Conservation (phyloP, 2,888 invertebrate species). For the Shargacucullia verbasci region DNA sequence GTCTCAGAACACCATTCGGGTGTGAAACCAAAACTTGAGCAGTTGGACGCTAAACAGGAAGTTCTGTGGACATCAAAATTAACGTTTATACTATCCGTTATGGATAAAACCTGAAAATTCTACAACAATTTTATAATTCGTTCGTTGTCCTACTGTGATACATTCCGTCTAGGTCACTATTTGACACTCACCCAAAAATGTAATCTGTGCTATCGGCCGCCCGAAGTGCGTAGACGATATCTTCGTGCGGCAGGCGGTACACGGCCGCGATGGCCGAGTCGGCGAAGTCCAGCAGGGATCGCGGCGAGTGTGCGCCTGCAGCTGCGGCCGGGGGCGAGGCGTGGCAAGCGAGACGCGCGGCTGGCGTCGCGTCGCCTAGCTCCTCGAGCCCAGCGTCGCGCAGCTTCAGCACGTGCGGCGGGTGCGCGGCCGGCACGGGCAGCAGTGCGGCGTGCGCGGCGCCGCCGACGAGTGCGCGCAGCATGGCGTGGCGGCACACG, state of each 20-base stretch:
- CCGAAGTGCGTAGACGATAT: constrained; percentile 3
- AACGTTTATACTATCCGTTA: background rate
- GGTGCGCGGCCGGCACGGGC: constrained; percentile 61
- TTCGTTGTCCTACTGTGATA: too few species aligned
- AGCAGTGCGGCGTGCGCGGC: constrained; percentile 60
- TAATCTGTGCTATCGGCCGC: constrained; percentile 1
- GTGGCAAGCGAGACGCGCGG: constrained; percentile 70
- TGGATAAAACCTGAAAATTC: background rate
- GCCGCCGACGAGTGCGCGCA: constrained; percentile 38
- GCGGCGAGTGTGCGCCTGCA: constrained; percentile 62
- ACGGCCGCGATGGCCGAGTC: constrained; percentile 56
- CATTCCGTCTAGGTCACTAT: background rate
- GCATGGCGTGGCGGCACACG: constrained; percentile 46
- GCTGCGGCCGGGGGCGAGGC: constrained; percentile 52
- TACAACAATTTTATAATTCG: background rate
- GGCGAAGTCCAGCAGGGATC: constrained; percentile 74
- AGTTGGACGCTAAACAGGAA: constrained; percentile 32
- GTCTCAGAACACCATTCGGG: constrained; percentile 86
- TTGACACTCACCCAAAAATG: constrained; percentile 13
- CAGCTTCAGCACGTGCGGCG: constrained; percentile 63
- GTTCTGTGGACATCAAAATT: constrained; percentile 21
- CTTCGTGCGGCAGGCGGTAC: constrained; percentile 49
- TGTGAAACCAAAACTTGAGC: constrained; percentile 87
- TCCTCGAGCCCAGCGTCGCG: constrained; percentile 73
- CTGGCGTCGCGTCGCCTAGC: constrained; percentile 71